Evolutionary conservation across 2,888 invertebrate species (phyloP).

Genomic region (Himalopsyche kuldschensis): DNA sequence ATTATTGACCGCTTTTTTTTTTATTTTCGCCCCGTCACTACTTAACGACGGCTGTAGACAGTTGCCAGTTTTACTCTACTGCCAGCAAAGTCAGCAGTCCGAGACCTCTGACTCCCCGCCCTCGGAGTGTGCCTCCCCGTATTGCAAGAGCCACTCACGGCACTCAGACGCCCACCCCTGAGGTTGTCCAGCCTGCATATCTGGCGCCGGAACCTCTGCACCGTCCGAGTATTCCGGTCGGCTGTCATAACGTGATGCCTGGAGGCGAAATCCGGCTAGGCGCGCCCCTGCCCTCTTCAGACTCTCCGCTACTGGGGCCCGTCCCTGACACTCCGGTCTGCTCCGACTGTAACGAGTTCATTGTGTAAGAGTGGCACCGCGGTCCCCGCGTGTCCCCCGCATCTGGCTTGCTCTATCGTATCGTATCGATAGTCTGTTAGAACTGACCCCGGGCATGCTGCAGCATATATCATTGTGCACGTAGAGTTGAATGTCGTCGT

Average conservation of each 20-base stretch:
- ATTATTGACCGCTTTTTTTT: background rate
- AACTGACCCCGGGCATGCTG: background rate
- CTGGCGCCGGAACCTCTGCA: conserved; percentile 45
- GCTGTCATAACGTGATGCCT: conserved; percentile 57
- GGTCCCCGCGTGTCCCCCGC: conserved; percentile 38
- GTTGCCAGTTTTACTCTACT: conserved; percentile 71
- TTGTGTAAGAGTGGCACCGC: conserved; percentile 71
- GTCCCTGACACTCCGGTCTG: conserved; percentile 69
- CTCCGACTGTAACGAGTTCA: conserved; percentile 83
- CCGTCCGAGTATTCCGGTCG: conserved; percentile 60
- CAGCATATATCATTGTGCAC: background rate
- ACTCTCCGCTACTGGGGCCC: conserved; percentile 49
- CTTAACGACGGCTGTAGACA: conserved; percentile 46
- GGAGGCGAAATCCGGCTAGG: conserved; percentile 58
- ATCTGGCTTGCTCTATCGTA: background rate
- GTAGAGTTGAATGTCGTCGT: background rate
- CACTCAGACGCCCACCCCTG: conserved; percentile 43
- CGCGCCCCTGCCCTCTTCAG: conserved; percentile 47
- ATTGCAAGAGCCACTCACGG: conserved; percentile 41
- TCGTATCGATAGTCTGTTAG: background rate
- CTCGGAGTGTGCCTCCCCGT: conserved; percentile 32
- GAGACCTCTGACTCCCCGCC: conserved; percentile 48
- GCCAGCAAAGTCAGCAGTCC: conserved; percentile 73
- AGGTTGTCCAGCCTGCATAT: conserved; percentile 45
- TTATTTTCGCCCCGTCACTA: background rate